These are phyloP conservation scores for Drosophila kohkoa DNA, from an alignment of 1,140 invertebrate species.

Conservation along the genomic window DNA sequence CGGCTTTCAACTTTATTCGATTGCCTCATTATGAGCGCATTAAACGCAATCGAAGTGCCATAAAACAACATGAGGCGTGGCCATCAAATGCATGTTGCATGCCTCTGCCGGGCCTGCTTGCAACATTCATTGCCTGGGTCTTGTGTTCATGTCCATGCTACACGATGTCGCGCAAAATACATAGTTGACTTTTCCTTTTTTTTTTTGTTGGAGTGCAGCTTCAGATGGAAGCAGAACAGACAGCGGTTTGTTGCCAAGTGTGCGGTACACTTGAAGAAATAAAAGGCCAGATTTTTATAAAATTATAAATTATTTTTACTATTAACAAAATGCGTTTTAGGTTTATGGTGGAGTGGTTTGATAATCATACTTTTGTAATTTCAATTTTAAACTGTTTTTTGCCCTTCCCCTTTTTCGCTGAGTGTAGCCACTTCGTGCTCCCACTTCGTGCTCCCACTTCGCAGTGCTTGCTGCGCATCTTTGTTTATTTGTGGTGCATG, in stretches of 20 bases:
- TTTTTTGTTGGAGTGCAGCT: constrained; percentile 24
- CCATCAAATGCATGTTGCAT: constrained; percentile 18
- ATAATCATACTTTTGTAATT: too few relatives aligned
- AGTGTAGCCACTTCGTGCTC: constrained; percentile 10
- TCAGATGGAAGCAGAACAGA: constrained; percentile 38
- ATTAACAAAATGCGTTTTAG: too few relatives aligned
- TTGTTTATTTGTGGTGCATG: constrained; percentile 43
- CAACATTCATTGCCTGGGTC: background rate
- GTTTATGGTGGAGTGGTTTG: too few relatives aligned
- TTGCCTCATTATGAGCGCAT: constrained; percentile 38
- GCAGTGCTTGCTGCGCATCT: background rate
- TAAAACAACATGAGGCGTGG: constrained; percentile 12
- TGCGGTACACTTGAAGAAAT: constrained; percentile 26
- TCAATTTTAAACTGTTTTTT: background rate
- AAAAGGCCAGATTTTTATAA: background rate
- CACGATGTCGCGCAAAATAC: constrained; percentile 33
- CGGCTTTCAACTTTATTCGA: constrained; percentile 31
- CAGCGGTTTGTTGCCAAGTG: constrained; percentile 30
- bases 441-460: constrained; percentile 21
- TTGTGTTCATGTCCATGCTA: background rate
- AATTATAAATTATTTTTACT: background rate
- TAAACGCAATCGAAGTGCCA: constrained; percentile 17
- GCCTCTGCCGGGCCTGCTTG: background rate
- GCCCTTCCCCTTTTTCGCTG: background rate
- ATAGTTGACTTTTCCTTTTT: constrained; percentile 1